phyloP scores from a whole-genome alignment of 2,797 vertebrate species.

The Xiphophorus birchmanni region DNA sequence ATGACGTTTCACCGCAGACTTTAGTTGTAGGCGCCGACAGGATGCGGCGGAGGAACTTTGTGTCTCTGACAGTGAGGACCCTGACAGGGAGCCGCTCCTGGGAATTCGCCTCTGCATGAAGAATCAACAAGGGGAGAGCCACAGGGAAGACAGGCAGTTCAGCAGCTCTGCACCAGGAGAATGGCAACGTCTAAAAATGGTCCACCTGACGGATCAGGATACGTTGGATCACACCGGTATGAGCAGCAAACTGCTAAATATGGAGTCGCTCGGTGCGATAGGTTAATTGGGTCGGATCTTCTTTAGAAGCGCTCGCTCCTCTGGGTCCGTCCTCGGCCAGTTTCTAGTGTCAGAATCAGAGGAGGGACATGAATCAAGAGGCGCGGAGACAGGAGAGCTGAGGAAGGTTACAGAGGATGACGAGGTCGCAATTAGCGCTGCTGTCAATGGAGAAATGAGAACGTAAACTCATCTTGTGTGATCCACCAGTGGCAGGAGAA shows the following conservation, averaged over 20 bases:
- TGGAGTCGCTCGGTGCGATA: slow-evolving; percentile 14
- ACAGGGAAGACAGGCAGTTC: slow-evolving; percentile 1
- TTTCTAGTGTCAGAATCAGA: slow-evolving; percentile 18
- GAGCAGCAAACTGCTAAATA: slow-evolving; percentile 16
- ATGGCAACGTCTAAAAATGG: slow-evolving; percentile 24
- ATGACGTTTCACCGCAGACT: neutral
- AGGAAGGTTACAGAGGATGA: neutral
- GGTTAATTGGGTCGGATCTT: slow-evolving; percentile 37
- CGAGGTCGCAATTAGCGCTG: slow-evolving; percentile 1
- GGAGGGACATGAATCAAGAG: slow-evolving; percentile 15
- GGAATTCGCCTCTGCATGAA: neutral
- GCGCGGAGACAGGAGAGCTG: neutral
- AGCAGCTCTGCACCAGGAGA: slow-evolving; percentile 1
- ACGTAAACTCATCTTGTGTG: neutral
- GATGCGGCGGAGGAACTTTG: neutral
- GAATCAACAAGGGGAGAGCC: neutral
- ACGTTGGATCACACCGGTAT: slow-evolving; percentile 1
- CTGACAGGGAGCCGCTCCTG: neutral
- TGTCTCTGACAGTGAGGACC: neutral
- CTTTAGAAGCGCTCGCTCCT: slow-evolving; percentile 15
- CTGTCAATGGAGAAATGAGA: neutral
- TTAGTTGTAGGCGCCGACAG: slow-evolving; percentile 1
- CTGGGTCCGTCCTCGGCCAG: slow-evolving; percentile 5
- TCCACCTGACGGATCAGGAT: slow-evolving; percentile 5
- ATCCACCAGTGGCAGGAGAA: neutral